A percentile compares a stretch with the other conserved stretches of the same genome.
These are phyloP conservation scores for Zaprionus capensis DNA, from an alignment of 1,140 invertebrate species.

Conservation along the genomic window DNA sequence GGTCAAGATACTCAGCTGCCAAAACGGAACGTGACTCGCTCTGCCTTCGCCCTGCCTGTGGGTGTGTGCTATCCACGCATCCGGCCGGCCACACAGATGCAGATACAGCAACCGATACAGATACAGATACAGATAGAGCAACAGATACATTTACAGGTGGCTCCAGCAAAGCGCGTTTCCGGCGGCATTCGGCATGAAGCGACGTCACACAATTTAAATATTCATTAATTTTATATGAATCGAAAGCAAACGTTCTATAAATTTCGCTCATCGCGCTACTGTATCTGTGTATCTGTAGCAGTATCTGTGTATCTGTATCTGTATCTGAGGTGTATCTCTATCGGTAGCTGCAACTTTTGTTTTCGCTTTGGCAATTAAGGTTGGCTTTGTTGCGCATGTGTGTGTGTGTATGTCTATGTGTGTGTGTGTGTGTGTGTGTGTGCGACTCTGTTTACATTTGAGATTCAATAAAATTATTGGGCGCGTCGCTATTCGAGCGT, in stretches of 20 bases:
- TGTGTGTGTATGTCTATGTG: not conserved
- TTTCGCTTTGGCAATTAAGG: slow-evolving; percentile 52
- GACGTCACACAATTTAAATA: slow-evolving; percentile 71
- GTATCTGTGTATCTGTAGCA: slow-evolving; percentile 36
- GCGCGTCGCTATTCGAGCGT: slow-evolving; percentile 80
- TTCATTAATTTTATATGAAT: slow-evolving; percentile 82
- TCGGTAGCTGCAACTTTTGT: slow-evolving; percentile 59
- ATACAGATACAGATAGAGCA: slow-evolving; percentile 7
- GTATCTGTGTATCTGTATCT: slow-evolving; percentile 43
- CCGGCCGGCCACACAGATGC: slow-evolving; percentile 47
- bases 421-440: slow-evolving; percentile 17
- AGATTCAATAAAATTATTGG: slow-evolving; percentile 82
- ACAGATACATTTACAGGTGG: slow-evolving; percentile 56
- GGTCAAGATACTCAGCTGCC: slow-evolving; percentile 38
- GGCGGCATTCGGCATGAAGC: slow-evolving; percentile 69
- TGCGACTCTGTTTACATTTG: slow-evolving; percentile 38
- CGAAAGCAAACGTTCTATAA: slow-evolving; percentile 43
- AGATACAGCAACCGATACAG: slow-evolving; percentile 3
- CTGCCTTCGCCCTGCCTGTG: slow-evolving; percentile 1
- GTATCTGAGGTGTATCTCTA: slow-evolving; percentile 36
- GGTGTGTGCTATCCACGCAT: slow-evolving; percentile 52
- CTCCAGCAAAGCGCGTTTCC: slow-evolving; percentile 79
- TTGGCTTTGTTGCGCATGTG: slow-evolving; percentile 22
- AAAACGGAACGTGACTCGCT: slow-evolving; percentile 55
- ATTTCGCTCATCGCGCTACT: slow-evolving; percentile 49